A percentile compares a stretch with the other conserved stretches of the same genome.
Evolutionary conservation across 2,888 invertebrate genomes (phyloP).

Genomic region (Argyresthia goedartella): DNA sequence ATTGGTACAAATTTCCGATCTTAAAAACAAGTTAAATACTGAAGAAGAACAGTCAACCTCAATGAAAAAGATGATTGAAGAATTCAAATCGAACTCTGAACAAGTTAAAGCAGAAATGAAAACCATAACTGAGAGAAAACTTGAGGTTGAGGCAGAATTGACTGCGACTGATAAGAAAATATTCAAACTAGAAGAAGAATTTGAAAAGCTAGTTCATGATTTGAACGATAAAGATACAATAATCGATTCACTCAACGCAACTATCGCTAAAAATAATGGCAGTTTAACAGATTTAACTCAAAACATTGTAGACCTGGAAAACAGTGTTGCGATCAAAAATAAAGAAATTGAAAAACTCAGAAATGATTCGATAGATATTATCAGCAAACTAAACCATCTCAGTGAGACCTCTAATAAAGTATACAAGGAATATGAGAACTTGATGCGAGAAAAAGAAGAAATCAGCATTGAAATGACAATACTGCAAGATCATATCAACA

Average conservation of each 20-base stretch:
- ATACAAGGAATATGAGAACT: too few relatives aligned
- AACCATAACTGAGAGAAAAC: conserved; percentile 24
- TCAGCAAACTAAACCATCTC: conserved; percentile 24
- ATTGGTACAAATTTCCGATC: neutral
- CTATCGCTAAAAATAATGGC: conserved; percentile 27
- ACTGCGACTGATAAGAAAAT: conserved; percentile 38
- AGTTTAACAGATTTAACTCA: conserved; percentile 25
- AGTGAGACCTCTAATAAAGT: conserved; percentile 30
- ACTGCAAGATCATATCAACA: conserved; percentile 32
- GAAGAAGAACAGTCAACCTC: conserved; percentile 17
- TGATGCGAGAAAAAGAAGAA: conserved; percentile 17
- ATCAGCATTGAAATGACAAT: conserved; percentile 28
- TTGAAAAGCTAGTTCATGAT: conserved; percentile 38
- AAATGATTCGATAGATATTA: conserved; percentile 14
- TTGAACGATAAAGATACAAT: conserved; percentile 52
- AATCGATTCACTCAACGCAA: conserved; percentile 37
- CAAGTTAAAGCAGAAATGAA: conserved; percentile 34
- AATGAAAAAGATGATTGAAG: conserved; percentile 24
- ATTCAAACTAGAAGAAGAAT: conserved; percentile 45
- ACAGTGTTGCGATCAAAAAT: conserved; percentile 28
- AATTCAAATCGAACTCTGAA: conserved; percentile 21
- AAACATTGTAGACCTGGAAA: conserved; percentile 30
- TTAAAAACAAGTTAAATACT: neutral
- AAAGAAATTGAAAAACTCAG: conserved; percentile 38
- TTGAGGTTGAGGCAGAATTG: conserved; percentile 35